These are phyloP conservation scores for Benthochromis sp. DNA, from an alignment of 2,113 vertebrate genomes.

Conservation along the genomic window DNA sequence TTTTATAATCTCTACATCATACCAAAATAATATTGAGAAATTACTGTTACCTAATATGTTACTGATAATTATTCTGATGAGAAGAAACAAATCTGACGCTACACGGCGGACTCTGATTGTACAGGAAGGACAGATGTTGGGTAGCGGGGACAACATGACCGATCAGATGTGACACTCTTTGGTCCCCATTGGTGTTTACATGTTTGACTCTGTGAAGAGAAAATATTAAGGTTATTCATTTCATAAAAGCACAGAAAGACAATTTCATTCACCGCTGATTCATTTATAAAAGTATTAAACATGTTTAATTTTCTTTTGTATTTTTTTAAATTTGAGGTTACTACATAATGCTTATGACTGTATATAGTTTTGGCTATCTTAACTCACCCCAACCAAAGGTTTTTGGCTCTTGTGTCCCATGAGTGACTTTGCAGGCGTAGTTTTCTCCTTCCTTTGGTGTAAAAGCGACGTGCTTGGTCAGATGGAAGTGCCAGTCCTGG, in stretches of 20 bases:
- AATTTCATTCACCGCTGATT: background rate
- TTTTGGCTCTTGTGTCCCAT: accelerated
- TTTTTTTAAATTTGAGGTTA: background rate
- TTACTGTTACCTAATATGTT: background rate
- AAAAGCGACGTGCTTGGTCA: constrained; percentile 48
- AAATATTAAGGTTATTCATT: background rate
- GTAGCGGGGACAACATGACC: background rate
- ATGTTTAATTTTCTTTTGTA: background rate
- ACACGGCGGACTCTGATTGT: accelerated
- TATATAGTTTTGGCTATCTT: background rate
- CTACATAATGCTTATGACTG: background rate
- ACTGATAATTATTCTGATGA: background rate
- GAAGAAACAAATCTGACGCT: background rate
- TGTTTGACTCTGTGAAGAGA: constrained; percentile 51
- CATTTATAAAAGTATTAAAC: accelerated
- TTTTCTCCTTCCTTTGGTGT: accelerated
- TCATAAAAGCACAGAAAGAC: background rate
- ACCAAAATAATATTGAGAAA: background rate
- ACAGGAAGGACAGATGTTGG: background rate
- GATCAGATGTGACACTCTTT: background rate
- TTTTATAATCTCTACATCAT: background rate
- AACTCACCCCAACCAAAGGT: constrained; percentile 67
- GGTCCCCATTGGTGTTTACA: constrained; percentile 26
- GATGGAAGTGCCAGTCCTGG: constrained; percentile 77
- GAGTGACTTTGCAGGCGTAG: constrained; percentile 62